A percentile compares a stretch with the other conserved stretches of the same genome.
Evolutionary conservation across 1,140 invertebrate species (phyloP).

Genomic region (Psix sp.): DNA sequence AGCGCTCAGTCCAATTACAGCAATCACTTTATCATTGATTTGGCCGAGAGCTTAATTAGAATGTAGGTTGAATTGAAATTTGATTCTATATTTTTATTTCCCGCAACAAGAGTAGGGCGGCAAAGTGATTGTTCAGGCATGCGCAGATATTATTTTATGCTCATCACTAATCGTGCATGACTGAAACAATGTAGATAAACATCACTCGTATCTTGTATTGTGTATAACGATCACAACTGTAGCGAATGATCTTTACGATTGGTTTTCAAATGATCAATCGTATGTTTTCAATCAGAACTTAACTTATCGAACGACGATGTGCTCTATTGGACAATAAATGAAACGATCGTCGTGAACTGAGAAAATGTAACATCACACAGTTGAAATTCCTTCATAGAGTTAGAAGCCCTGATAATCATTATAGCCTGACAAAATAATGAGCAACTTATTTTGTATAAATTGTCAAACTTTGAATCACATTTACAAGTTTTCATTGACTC

Average conservation of each 20-base stretch:
- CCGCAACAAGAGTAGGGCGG: constrained; percentile 16
- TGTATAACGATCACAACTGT: constrained; percentile 38
- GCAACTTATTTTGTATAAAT: too few relatives aligned
- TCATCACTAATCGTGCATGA: constrained; percentile 52
- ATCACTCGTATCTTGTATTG: constrained; percentile 43
- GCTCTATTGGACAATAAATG: constrained; percentile 54
- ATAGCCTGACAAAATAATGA: too few relatives aligned
- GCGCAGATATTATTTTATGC: constrained; percentile 31
- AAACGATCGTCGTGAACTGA: constrained; percentile 18
- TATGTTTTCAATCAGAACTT: constrained; percentile 10
- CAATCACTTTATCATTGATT: constrained; percentile 15
- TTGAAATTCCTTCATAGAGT: too few relatives aligned
- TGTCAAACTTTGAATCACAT: too few relatives aligned
- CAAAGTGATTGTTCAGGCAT: constrained; percentile 32
- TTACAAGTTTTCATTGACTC: too few relatives aligned
- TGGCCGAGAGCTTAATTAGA: constrained; percentile 18
- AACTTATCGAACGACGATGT: constrained; percentile 26
- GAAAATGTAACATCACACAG: constrained; percentile 5
- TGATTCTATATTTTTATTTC: constrained; percentile 54
- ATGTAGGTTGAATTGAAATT: constrained; percentile 34
- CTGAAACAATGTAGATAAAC: constrained; percentile 56
- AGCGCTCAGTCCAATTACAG: constrained; percentile 3
- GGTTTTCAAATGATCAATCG: constrained; percentile 22
- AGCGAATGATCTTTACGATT: constrained; percentile 38
- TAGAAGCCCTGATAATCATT: too few relatives aligned